phyloP scores from a whole-genome alignment of 1,140 invertebrate genomes.

The Drosophila sucinea region DNA sequence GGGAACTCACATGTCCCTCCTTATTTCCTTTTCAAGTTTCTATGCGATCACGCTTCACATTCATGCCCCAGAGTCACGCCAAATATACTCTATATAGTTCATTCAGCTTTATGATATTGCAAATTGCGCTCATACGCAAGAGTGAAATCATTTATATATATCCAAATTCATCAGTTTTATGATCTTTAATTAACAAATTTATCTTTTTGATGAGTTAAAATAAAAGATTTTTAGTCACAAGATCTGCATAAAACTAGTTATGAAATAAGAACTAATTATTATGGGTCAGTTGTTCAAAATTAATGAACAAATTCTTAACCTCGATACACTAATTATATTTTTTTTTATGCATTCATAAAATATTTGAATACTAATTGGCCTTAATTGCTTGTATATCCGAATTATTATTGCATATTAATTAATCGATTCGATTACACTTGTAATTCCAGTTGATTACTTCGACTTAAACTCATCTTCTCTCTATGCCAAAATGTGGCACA shows the following conservation, averaged over 20 bases:
- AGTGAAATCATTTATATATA: conserved; percentile 44
- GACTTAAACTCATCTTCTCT: not conserved
- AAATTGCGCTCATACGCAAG: conserved; percentile 39
- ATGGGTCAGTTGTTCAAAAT: too few relatives aligned
- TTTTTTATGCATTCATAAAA: too few relatives aligned
- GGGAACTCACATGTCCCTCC: conserved; percentile 27
- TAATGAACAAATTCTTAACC: too few relatives aligned
- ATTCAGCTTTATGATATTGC: conserved; percentile 57
- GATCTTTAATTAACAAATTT: not conserved
- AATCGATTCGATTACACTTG: not conserved
- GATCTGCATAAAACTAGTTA: not conserved
- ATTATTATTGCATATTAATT: not conserved
- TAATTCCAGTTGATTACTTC: not conserved
- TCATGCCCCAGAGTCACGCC: conserved; percentile 57
- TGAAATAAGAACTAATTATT: too few relatives aligned
- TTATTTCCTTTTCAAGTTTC: conserved; percentile 5
- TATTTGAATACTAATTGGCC: too few relatives aligned
- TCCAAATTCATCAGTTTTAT: not conserved
- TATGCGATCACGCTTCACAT: conserved; percentile 20
- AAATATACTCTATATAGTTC: conserved; percentile 33
- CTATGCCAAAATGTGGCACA: conserved; percentile 1
- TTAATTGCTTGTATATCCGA: not conserved
- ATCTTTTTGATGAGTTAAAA: not conserved
- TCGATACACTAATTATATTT: too few relatives aligned
- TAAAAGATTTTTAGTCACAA: not conserved